Base-by-base conservation (phyloP, 2,113 vertebrate genomes). In the Numenius arquata region DNA sequence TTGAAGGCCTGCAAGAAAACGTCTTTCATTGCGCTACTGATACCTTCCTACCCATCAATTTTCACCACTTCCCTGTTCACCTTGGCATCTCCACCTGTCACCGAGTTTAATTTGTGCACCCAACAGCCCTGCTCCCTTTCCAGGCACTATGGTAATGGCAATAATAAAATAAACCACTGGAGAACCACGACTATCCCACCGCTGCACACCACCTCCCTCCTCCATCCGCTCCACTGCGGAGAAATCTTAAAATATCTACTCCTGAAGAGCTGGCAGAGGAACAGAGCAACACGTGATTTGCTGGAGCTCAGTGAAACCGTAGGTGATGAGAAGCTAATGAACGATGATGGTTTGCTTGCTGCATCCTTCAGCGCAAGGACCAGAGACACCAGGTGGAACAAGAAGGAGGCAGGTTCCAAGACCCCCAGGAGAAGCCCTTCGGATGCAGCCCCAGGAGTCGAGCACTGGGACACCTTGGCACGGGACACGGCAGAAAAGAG, bases 181-280 rank as follows among this genome's bases (percentile, higher is more conserved):
- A 88, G 63, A 67, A 43, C 61, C 61, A 55, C 4, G 2, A 20
- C 41, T 29, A 36, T 41, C 43, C 76, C 72, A 40, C 15, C 4
- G 3, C 74, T 72, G 83, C 74, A 19, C 7, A 30, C 27, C 41
- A 73, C 25, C 89, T 89, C 85, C 84, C 78, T 71, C 55, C 82
- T 88, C 88, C 81, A 66, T 19, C 78, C 0, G 0, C 65, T 80
- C 48, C 62, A 40, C 74, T 70, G 80, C 14, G 0, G 48, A 90
- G 65, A 86, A 71, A 87, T n/a, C 90, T 89, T 72, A 81, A 74
- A 93, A 85, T 40, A 81, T 27, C 83, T 43, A 11, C 56, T 88
- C 76, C 82, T 76, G 78, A 62, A 41, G 75, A 73, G 62, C 71
- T 80, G 91, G 72, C 81, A 76, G 6, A 52, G 70, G 56, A 85